Evolutionary conservation across 2,888 invertebrate genomes (phyloP).

Genomic region (Malachius bipustulatus): DNA sequence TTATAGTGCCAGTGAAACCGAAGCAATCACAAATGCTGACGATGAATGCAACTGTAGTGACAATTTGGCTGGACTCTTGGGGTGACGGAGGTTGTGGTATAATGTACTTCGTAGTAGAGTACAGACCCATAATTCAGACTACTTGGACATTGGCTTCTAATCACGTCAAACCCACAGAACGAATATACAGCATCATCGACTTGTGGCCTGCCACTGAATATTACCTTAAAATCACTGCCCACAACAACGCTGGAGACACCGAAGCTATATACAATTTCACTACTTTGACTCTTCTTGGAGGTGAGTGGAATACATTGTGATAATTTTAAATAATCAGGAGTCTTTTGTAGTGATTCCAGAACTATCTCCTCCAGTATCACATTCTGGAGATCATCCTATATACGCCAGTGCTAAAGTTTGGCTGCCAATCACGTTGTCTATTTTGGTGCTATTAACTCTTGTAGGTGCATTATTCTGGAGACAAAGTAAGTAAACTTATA

Average conservation of each 20-base stretch:
- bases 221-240: slow-evolving; percentile 62
- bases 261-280: slow-evolving; percentile 75
- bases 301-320: slow-evolving; percentile 38
- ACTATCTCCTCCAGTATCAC: slow-evolving; percentile 53
- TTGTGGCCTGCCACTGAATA: slow-evolving; percentile 65
- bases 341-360: slow-evolving; percentile 44
- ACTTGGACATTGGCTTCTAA: slow-evolving; percentile 72
- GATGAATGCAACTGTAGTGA: slow-evolving; percentile 75
- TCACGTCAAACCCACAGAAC: slow-evolving; percentile 69
- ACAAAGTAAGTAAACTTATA: slow-evolving; percentile 46
- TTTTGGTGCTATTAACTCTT: slow-evolving; percentile 53
- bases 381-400: slow-evolving; percentile 52
- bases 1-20: slow-evolving; percentile 68
- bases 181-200: slow-evolving; percentile 69
- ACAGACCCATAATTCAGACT: slow-evolving; percentile 50
- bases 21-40: slow-evolving; percentile 72
- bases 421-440: slow-evolving; percentile 51
- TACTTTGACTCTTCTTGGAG: slow-evolving; percentile 64
- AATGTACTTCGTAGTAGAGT: slow-evolving; percentile 74
- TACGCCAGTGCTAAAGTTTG: slow-evolving; percentile 52
- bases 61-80: slow-evolving; percentile 79
- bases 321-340: background rate
- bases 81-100: slow-evolving; percentile 83
- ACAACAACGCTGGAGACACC: slow-evolving; percentile 79
- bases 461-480: slow-evolving; percentile 59